Percentiles rank a stretch among this genome's conserved stretches.
These are phyloP conservation scores for Gasterosteus nipponicus DNA, from an alignment of 2,113 vertebrate species.

Conservation along the genomic window DNA sequence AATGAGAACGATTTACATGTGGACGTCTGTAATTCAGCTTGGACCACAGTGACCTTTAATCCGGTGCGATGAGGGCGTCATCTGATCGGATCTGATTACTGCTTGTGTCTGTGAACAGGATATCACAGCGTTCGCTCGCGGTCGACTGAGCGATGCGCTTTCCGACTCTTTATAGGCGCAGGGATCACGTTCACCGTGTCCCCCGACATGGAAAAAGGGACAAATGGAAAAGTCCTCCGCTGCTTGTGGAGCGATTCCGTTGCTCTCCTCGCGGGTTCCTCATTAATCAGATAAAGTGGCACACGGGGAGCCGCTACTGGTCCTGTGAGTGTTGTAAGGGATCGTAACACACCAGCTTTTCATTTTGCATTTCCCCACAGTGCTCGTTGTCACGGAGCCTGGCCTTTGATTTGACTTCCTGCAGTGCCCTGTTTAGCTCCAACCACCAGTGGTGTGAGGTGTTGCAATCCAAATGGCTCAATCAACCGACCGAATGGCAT, in stretches of 20 bases:
- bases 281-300: conserved; percentile 3
- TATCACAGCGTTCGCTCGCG: conserved; percentile 33
- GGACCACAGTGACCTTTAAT: conserved; percentile 12
- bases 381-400: conserved; percentile 21
- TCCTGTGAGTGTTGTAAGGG: conserved; percentile 8
- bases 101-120: conserved; percentile 23
- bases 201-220: conserved; percentile 32
- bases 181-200: conserved; percentile 36
- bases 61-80: conserved; percentile 1
- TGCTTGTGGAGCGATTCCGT: conserved; percentile 22
- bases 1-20: background rate
- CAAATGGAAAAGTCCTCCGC: conserved; percentile 38
- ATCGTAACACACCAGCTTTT: conserved; percentile 9
- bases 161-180: conserved; percentile 32
- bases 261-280: background rate
- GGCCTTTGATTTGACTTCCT: conserved; percentile 14
- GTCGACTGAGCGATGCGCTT: conserved; percentile 18
- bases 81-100: conserved; percentile 34
- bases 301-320: conserved; percentile 6
- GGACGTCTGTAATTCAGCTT: background rate
- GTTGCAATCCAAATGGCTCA: no score
- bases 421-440: conserved; percentile 43
- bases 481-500: no score
- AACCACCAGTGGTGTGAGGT: no score
- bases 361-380: conserved; percentile 5